A percentile compares a stretch with the other conserved stretches of the same genome.
These are phyloP conservation scores for Leptinotarsa undecemlineata DNA, from an alignment of 1,140 invertebrate genomes.

Conservation along the genomic window DNA sequence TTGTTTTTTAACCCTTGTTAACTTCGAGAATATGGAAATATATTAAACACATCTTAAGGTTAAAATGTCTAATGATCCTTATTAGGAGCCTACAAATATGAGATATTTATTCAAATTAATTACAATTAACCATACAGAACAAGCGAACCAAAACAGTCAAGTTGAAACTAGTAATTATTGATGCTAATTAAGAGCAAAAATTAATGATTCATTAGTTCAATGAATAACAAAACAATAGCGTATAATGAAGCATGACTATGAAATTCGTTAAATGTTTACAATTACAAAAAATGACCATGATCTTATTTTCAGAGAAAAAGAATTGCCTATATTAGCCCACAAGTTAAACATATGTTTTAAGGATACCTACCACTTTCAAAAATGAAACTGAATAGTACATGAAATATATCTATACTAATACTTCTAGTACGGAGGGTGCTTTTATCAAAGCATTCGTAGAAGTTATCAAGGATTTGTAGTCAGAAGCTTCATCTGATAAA, in stretches of 20 bases:
- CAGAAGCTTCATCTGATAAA: too few species aligned
- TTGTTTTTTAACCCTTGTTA: not conserved
- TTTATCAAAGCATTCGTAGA: too few species aligned
- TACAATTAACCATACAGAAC: not conserved
- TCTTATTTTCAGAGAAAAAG: not conserved
- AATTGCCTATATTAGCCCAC: too few species aligned
- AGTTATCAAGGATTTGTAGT: too few species aligned
- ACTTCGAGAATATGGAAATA: not conserved
- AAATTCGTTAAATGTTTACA: not conserved
- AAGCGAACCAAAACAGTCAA: not conserved
- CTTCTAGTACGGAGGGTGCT: too few species aligned
- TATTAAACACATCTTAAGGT: not conserved
- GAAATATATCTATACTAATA: too few species aligned
- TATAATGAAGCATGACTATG: slow-evolving; percentile 2
- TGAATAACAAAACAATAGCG: slow-evolving; percentile 6
- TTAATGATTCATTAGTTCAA: not conserved
- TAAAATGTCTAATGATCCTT: not conserved
- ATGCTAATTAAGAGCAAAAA: not conserved
- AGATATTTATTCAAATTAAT: slow-evolving; percentile 1
- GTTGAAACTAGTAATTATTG: not conserved
- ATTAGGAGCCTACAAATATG: not conserved
- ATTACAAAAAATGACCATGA: not conserved
- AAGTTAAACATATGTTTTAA: too few species aligned
- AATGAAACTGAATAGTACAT: too few species aligned
- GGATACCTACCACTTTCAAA: too few species aligned